Conservation (phyloP, 37 sponge, comb jelly and placozoan species). For the Axinella damicornis region DNA sequence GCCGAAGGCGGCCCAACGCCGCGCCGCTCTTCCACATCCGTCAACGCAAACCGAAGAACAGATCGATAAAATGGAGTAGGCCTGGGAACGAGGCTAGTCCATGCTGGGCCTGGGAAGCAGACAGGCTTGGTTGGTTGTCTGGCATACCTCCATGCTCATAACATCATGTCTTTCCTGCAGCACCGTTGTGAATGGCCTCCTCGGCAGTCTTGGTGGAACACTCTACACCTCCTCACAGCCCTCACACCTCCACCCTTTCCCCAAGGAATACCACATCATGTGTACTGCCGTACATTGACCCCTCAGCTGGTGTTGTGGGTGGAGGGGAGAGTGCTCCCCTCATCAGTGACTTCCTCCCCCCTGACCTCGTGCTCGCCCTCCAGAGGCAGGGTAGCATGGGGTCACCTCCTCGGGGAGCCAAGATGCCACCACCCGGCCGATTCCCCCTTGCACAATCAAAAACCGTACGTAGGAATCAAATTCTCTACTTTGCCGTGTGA, state of each 20-base stretch:
- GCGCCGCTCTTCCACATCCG: too few relatives aligned
- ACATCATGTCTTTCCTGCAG: not conserved
- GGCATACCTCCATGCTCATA: too few relatives aligned
- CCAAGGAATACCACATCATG: conserved; percentile 8
- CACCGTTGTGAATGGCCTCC: not conserved
- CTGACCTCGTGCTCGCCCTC: conserved; percentile 44
- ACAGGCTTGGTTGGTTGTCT: too few relatives aligned
- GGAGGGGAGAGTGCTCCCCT: not conserved
- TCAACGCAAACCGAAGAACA: too few relatives aligned
- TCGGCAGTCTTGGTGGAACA: not conserved
- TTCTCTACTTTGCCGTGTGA: not conserved
- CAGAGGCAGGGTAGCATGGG: conserved; percentile 5
- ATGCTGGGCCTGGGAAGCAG: too few relatives aligned
- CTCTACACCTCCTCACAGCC: not conserved
- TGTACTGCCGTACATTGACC: conserved; percentile 37
- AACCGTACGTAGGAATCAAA: too few relatives aligned
- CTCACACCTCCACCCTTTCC: not conserved
- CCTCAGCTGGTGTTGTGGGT: not conserved
- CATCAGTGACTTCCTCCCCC: conserved; percentile 63
- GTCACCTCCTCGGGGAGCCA: not conserved
- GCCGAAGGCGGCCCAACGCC: too few relatives aligned
- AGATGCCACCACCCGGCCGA: not conserved
- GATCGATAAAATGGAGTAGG: too few relatives aligned
- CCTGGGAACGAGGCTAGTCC: too few relatives aligned
- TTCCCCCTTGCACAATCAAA: too few relatives aligned